Percentiles rank a stretch among this genome's conserved stretches.
phyloP scores from a whole-genome alignment of 1,140 invertebrate species.

The Ceratosolen solmsi region DNA sequence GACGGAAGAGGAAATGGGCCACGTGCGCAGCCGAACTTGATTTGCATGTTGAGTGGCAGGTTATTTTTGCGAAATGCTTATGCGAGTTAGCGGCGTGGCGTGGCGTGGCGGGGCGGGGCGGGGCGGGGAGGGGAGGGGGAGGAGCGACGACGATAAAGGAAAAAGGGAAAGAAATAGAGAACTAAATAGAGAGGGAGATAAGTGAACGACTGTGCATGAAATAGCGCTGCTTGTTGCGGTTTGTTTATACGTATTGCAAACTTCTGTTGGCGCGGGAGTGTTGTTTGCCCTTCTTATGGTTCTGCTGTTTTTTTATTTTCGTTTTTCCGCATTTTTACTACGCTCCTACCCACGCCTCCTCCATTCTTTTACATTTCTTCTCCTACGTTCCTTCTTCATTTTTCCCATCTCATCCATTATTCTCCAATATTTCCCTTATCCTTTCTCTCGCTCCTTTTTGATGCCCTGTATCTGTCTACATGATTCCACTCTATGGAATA shows the following conservation, averaged over 20 bases:
- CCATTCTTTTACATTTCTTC: neutral
- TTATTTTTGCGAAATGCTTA: constrained; percentile 57
- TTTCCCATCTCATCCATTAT: neutral
- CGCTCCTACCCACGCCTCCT: neutral
- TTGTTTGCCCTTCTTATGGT: neutral
- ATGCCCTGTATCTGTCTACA: constrained; percentile 6
- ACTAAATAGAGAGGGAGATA: neutral
- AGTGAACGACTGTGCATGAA: neutral
- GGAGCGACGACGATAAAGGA: no score
- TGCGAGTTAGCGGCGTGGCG: neutral
- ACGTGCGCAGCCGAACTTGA: constrained; percentile 54
- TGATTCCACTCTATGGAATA: neutral
- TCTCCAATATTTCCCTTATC: neutral
- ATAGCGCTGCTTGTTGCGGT: neutral
- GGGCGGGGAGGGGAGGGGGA: no score
- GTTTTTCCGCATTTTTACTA: constrained; percentile 11
- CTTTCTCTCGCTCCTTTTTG: neutral
- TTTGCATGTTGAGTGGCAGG: constrained; percentile 58
- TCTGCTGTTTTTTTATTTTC: constrained; percentile 1
- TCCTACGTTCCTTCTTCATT: neutral
- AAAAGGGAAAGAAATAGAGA: no score
- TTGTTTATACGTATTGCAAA: neutral
- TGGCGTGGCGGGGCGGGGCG: neutral
- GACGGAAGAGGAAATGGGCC: constrained; percentile 26
- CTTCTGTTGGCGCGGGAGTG: neutral